Conservation (phyloP, 2,888 invertebrate genomes). For the Ceratothoa steindachneri region DNA sequence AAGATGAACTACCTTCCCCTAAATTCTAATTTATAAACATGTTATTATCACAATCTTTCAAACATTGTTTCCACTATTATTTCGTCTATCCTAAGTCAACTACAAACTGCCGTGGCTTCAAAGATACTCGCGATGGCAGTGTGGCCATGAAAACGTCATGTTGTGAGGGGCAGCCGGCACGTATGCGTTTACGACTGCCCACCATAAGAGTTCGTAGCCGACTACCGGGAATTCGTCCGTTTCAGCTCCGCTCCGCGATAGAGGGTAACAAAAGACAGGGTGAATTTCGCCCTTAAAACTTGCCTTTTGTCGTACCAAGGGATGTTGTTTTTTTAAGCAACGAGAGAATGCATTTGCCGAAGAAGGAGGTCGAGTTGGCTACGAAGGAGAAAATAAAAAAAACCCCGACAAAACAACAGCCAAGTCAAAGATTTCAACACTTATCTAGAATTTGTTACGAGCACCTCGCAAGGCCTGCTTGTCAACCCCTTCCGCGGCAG, state of each 20-base stretch:
- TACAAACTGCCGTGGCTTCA: not conserved
- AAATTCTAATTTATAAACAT: constrained; percentile 3
- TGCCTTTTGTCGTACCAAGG: not conserved
- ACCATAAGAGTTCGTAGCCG: not conserved
- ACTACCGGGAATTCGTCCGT: not conserved
- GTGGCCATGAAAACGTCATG: not conserved
- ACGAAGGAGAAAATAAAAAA: not conserved
- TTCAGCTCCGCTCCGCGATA: not conserved
- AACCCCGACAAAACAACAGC: not conserved
- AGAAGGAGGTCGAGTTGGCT: too few relatives aligned
- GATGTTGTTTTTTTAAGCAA: too few relatives aligned
- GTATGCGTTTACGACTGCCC: not conserved
- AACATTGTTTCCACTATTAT: not conserved
- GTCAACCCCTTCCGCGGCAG: constrained; percentile 9
- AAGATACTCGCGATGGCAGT: not conserved
- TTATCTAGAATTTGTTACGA: not conserved
- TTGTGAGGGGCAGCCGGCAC: not conserved
- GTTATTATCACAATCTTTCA: not conserved
- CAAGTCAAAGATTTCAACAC: not conserved
- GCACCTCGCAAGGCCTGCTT: not conserved
- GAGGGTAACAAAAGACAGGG: not conserved
- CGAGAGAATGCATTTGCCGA: too few relatives aligned
- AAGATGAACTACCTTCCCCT: not conserved
- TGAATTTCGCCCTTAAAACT: not conserved
- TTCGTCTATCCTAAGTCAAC: not conserved